phyloP scores from a whole-genome alignment of 2,888 invertebrate genomes.

The Chalcis sispes region DNA sequence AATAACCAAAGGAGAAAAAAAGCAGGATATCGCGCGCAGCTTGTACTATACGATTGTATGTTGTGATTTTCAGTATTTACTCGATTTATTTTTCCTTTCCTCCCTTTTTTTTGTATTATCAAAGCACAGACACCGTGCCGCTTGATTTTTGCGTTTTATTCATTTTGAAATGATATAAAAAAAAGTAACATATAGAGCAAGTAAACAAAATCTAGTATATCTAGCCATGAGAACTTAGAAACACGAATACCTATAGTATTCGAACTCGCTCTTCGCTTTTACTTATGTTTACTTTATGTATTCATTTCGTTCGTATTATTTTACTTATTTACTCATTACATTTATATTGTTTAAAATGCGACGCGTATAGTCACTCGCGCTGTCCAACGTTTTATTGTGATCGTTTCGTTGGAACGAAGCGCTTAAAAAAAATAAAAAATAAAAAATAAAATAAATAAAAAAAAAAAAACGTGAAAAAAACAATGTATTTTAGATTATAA shows the following conservation, averaged over 20 bases:
- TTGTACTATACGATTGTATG: conserved; percentile 57
- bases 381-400: conserved; percentile 54
- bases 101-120: conserved; percentile 47
- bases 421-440: conserved; percentile 46
- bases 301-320: conserved; percentile 44
- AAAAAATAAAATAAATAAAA: conserved; percentile 28
- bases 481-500: conserved; percentile 55
- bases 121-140: conserved; percentile 15
- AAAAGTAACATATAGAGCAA: conserved; percentile 35
- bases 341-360: conserved; percentile 42
- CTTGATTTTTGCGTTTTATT: conserved; percentile 51
- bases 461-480: conserved; percentile 40
- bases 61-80: conserved; percentile 56
- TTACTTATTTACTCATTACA: conserved; percentile 44
- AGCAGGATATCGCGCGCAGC: conserved; percentile 54
- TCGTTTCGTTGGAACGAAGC: conserved; percentile 53
- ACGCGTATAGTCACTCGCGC: conserved; percentile 53
- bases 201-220: conserved; percentile 28
- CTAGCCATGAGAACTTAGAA: conserved; percentile 38
- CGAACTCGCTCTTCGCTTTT: conserved; percentile 51
- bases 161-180: conserved; percentile 37
- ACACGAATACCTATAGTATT: conserved; percentile 37
- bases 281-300: conserved; percentile 15
- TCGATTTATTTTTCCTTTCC: conserved; percentile 31
- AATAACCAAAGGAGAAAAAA: conserved; percentile 52